Evolutionary conservation across 2,113 vertebrate genomes (phyloP).

Genomic region (Psammodynastes pulverulentus): DNA sequence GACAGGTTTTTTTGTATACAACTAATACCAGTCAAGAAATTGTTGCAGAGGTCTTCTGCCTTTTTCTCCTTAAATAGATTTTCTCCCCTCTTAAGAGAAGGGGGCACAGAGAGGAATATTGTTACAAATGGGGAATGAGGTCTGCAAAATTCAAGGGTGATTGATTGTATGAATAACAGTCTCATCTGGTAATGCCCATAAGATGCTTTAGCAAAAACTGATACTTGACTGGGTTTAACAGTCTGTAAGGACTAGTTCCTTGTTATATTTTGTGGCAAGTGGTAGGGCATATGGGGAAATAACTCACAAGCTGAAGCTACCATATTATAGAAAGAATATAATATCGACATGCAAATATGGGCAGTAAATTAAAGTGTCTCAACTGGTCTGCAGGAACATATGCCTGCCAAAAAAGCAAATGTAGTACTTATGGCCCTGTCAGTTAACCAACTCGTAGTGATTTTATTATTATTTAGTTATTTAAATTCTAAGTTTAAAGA

Average conservation of each 20-base stretch:
- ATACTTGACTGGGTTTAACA: background rate
- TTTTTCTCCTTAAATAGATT: background rate
- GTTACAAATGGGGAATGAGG: background rate
- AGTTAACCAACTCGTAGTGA: background rate
- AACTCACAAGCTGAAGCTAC: background rate
- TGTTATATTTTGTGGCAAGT: background rate
- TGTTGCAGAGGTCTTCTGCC: background rate
- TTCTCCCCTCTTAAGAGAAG: background rate
- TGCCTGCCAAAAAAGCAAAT: background rate
- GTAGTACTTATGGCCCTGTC: background rate
- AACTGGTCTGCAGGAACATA: background rate
- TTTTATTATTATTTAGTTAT: background rate
- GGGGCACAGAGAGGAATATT: background rate
- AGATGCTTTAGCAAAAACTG: background rate
- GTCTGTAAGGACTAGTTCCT: background rate
- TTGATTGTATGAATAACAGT: background rate
- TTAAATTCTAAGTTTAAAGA: background rate
- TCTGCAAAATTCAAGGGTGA: background rate
- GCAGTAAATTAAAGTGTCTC: background rate
- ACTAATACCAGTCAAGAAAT: background rate
- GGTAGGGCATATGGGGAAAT: background rate
- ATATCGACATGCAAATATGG: background rate
- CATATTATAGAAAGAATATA: background rate
- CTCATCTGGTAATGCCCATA: background rate
- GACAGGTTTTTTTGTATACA: background rate